Evolutionary conservation across 2,113 vertebrate genomes (phyloP).

Genomic region (Sphyrna mokarran): DNA sequence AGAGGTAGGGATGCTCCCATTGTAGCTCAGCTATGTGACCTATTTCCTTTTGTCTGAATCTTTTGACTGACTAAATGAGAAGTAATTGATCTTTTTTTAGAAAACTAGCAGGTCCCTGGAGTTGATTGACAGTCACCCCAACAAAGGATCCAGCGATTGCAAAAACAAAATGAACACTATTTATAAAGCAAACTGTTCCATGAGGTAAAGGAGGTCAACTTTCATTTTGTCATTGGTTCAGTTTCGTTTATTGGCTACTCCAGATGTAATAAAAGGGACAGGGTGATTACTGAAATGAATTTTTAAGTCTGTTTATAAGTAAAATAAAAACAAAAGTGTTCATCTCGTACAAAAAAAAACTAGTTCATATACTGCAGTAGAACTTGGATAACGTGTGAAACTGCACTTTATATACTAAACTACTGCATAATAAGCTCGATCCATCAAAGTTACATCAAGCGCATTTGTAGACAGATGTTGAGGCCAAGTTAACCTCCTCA

Average conservation of each 20-base stretch:
- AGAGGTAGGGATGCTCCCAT: too few species aligned
- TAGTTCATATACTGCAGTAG: background rate
- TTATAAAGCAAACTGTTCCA: too few species aligned
- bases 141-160: too few species aligned
- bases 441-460: background rate
- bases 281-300: background rate
- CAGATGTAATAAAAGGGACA: background rate
- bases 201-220: too few species aligned
- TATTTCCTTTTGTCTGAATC: too few species aligned
- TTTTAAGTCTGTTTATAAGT: background rate
- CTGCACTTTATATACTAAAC: background rate
- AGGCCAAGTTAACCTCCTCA: background rate
- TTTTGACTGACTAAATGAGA: too few species aligned
- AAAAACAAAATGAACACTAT: background rate
- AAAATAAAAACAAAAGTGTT: background rate
- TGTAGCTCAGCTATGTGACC: too few species aligned
- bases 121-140: too few species aligned
- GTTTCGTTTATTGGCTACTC: background rate
- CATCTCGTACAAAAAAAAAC: background rate
- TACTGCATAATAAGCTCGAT: background rate
- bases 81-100: too few species aligned
- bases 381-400: background rate
- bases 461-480: background rate
- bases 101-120: too few species aligned
- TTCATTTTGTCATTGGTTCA: too few species aligned